A percentile compares a stretch with the other conserved stretches of the same genome.
Evolutionary conservation across 2,113 vertebrate genomes (phyloP).

Genomic region (Crotophaga sulcirostris): DNA sequence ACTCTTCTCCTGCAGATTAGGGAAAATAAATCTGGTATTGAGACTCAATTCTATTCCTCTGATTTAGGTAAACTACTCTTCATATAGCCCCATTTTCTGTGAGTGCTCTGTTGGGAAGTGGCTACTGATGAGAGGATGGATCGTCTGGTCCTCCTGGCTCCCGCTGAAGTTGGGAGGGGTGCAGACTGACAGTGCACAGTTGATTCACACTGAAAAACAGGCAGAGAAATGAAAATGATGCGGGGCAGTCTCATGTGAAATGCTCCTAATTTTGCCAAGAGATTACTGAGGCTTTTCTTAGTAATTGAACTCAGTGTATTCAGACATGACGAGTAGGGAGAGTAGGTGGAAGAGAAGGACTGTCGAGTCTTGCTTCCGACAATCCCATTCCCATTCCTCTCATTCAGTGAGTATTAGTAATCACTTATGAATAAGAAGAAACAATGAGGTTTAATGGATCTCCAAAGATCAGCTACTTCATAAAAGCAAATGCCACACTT

Average conservation of each 20-base stretch:
- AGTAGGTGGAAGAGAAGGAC: neutral
- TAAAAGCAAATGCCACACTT: conserved; percentile 48
- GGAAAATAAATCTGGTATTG: neutral
- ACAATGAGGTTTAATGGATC: conserved; percentile 58
- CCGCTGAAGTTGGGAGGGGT: fast-evolving
- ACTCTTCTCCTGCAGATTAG: neutral
- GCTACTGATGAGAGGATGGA: neutral
- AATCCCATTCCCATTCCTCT: neutral
- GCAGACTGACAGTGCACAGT: neutral
- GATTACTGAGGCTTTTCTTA: neutral
- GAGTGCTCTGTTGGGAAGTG: neutral
- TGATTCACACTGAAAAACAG: neutral
- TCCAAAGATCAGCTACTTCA: conserved; percentile 33
- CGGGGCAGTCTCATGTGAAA: neutral
- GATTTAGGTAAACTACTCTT: neutral
- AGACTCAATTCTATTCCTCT: neutral
- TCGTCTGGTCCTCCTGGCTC: neutral
- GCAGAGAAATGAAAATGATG: neutral
- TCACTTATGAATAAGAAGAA: conserved; percentile 44
- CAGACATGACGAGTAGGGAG: neutral
- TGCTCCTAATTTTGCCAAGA: neutral
- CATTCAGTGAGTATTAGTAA: neutral
- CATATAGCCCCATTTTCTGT: neutral
- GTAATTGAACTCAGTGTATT: neutral
- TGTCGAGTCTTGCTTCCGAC: neutral